phyloP scores from a whole-genome alignment of 2,113 vertebrate species.

The Podarcis cretensis region DNA sequence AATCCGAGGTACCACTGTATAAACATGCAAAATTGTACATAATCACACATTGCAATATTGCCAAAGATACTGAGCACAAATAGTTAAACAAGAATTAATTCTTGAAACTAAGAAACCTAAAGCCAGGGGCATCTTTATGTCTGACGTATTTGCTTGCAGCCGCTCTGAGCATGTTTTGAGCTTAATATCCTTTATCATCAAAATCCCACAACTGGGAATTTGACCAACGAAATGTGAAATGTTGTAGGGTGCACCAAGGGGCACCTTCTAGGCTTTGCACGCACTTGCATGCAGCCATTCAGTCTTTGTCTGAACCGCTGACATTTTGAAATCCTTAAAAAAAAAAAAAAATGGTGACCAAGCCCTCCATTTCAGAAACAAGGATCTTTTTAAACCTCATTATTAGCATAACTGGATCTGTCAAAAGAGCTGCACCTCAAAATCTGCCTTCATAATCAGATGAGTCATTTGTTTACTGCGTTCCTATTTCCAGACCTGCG shows the following conservation, averaged over 20 bases:
- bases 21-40: neutral
- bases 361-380: neutral
- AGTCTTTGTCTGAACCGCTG: neutral
- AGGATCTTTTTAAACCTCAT: neutral
- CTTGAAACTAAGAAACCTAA: neutral
- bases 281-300: neutral
- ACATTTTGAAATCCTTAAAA: neutral
- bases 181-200: neutral
- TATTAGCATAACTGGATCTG: neutral
- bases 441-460: conserved; percentile 49
- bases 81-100: conserved; percentile 44
- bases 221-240: conserved; percentile 41
- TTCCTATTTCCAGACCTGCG: conserved; percentile 44
- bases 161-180: conserved; percentile 26
- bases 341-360: neutral
- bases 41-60: conserved; percentile 8
- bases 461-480: conserved; percentile 59
- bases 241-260: neutral
- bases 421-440: conserved; percentile 38
- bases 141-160: conserved; percentile 1
- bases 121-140: conserved; percentile 2
- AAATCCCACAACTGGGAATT: conserved; percentile 27
- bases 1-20: neutral
- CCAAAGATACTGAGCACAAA: conserved; percentile 25
- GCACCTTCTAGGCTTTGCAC: neutral